Conservation (phyloP, 2,888 invertebrate species). For the Neocrepidodera transversa region DNA sequence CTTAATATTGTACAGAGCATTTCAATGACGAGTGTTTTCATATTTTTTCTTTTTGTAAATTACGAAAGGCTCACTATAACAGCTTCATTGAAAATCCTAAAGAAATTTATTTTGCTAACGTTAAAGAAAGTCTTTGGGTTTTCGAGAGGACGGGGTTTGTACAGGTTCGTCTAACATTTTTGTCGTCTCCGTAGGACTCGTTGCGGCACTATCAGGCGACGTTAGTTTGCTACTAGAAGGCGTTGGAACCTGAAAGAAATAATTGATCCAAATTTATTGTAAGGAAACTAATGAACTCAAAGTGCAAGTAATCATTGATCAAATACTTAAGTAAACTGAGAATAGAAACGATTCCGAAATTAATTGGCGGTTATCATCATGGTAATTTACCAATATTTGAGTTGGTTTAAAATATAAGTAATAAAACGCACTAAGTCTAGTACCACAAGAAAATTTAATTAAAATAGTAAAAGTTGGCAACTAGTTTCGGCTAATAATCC, state of each 20-base stretch:
- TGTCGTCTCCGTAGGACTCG: constrained; percentile 65
- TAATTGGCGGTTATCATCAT: too few relatives aligned
- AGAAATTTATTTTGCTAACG: constrained; percentile 27
- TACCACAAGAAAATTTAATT: too few relatives aligned
- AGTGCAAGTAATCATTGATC: too few relatives aligned
- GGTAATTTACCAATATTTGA: too few relatives aligned
- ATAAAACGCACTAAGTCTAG: too few relatives aligned
- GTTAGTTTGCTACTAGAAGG: constrained; percentile 52
- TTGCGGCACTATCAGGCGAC: constrained; percentile 59
- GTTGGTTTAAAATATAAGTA: too few relatives aligned
- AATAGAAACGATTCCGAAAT: too few relatives aligned
- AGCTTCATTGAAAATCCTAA: constrained; percentile 22
- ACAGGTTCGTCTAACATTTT: constrained; percentile 61
- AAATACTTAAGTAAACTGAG: too few relatives aligned
- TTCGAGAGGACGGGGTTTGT: constrained; percentile 59
- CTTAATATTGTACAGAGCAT: constrained; percentile 14
- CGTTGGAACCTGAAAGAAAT: constrained; percentile 48
- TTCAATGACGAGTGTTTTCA: constrained; percentile 9
- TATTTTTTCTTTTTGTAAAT: constrained; percentile 8
- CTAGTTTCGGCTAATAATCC: too few relatives aligned
- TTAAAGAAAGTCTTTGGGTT: constrained; percentile 59
- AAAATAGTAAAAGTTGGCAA: too few relatives aligned
- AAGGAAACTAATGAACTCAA: background rate
- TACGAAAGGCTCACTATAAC: constrained; percentile 12
- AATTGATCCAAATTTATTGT: too few relatives aligned